phyloP scores from a whole-genome alignment of 2,113 vertebrate genomes.

The Panurus biarmicus region DNA sequence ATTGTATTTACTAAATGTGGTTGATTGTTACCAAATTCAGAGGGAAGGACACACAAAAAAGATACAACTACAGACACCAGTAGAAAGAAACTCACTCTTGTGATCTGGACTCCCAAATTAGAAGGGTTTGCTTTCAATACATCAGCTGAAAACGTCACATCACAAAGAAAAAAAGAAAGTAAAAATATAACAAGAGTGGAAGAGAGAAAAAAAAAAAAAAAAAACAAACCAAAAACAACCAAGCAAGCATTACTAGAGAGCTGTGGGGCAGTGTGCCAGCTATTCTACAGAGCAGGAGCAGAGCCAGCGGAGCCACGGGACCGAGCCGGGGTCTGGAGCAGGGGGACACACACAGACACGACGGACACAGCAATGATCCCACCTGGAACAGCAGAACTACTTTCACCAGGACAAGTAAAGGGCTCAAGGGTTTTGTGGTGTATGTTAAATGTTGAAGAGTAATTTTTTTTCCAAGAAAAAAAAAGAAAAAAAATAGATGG shows the following conservation, averaged over 20 bases:
- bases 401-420: constrained; percentile 47
- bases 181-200: constrained; percentile 70
- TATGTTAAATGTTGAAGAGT: neutral
- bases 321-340: neutral
- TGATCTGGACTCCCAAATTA: constrained; percentile 78
- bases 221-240: neutral
- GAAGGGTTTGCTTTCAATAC: constrained; percentile 80
- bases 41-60: constrained; percentile 28
- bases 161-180: constrained; percentile 67
- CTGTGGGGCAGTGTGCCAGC: constrained; percentile 1
- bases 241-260: constrained; percentile 62
- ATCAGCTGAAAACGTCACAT: constrained; percentile 75
- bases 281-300: constrained; percentile 3
- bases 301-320: neutral
- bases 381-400: neutral
- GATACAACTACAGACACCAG: constrained; percentile 68
- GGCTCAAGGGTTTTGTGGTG: constrained; percentile 11
- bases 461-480: neutral
- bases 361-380: constrained; percentile 34
- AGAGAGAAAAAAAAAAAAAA: constrained; percentile 33
- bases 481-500: neutral
- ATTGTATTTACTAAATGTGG: constrained; percentile 12
- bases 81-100: constrained; percentile 77
- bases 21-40: constrained; percentile 15
- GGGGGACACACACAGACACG: neutral